Base-by-base conservation (phyloP, 2,113 vertebrate genomes). In the Gambusia affinis region DNA sequence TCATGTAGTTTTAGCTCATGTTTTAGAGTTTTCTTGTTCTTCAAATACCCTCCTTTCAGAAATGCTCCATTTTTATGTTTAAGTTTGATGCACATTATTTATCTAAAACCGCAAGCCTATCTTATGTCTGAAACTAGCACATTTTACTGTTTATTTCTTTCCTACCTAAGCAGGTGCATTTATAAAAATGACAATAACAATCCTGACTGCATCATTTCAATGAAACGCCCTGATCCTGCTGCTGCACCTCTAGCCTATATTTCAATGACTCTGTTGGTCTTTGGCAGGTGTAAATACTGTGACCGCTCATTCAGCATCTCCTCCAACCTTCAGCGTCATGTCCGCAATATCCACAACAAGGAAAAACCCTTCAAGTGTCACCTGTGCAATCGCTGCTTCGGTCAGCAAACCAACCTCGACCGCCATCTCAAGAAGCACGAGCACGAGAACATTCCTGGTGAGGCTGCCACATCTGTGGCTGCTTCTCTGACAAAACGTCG, bases 221-320 rank as follows among this genome's bases (percentile, higher is more conserved):
- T 47, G 44, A 57, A 24, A n/a, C 1, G 42, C 57, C 44, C 44
- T 71, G 31, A 39, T 82, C 37, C 11, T 68, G 27, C 30, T 70
- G 17, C 44, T 54, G 47, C 19, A 5, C 33, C 67, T 47, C 44
- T 60, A n/a, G 64, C 27, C 31, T 35, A 73, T 30, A 31, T 79
- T 74, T 47, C 70, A 68, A 70, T 70, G 0, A 24, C n/a, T 39
- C 76, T 22, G 74, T 74, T 79, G 51, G 89, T 37, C 89, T 84
- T 89, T 35, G 75, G n/a, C 95, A 99, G 98, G 95, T 99, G 98
- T 95, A 99, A 99, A 95, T 99, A 99, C 95, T 99, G 98, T 87
- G 98, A 99, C 95, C 96, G 98, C 81, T 99, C 98, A 4, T 99
- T 99, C 95, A 99, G 98, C 95, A 99, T 99, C 89, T 99, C 98